Evolutionary conservation across 1,140 invertebrate genomes (phyloP).

Genomic region (Pseudomyrmex concolor): DNA sequence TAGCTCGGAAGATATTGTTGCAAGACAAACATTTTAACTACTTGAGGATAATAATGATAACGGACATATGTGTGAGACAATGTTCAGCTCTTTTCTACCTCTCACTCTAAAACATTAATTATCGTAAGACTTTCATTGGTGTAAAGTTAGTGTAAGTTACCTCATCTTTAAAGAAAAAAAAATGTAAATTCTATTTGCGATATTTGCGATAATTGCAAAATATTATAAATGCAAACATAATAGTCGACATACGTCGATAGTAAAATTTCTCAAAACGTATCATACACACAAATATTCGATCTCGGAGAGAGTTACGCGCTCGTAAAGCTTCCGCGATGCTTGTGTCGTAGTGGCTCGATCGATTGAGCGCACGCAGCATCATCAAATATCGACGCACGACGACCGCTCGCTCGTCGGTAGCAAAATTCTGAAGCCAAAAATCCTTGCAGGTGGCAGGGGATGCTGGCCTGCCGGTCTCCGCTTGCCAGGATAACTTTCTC

Average conservation of each 20-base stretch:
- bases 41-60: not conserved
- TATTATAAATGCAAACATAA: no score
- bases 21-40: not conserved
- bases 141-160: no score
- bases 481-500: not conserved
- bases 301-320: not conserved
- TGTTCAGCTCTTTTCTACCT: not conserved
- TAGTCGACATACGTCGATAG: not conserved
- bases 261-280: conserved; percentile 28
- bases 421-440: conserved; percentile 70
- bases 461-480: conserved; percentile 69
- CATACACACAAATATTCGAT: conserved; percentile 33
- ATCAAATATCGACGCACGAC: conserved; percentile 58
- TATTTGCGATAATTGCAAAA: conserved; percentile 16
- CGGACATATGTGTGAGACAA: not conserved
- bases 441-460: conserved; percentile 70
- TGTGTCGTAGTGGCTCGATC: conserved; percentile 39
- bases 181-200: not conserved
- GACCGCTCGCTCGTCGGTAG: conserved; percentile 45
- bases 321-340: conserved; percentile 11
- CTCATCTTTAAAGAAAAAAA: no score
- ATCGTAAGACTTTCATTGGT: no score
- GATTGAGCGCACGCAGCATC: conserved; percentile 60
- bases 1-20: not conserved
- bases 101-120: no score